Evolutionary conservation across 2,113 vertebrate species (phyloP).

Genomic region (Paratilapia polleni): DNA sequence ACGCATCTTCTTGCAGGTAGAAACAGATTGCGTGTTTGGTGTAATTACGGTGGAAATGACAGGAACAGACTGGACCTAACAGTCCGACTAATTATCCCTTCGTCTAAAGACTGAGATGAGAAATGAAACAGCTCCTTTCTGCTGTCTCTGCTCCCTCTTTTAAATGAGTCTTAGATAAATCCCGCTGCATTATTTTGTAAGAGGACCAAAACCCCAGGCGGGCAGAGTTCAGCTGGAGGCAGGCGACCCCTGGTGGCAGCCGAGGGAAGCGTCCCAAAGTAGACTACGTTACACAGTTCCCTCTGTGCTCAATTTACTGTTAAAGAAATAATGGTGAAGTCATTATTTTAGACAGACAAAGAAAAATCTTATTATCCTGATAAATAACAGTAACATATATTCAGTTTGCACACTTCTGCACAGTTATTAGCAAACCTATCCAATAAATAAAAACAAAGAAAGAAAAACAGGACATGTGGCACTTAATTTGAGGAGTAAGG

Average conservation of each 20-base stretch:
- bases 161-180: not conserved
- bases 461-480: not conserved
- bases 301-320: not conserved
- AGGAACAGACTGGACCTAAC: not conserved
- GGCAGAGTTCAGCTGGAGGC: not conserved
- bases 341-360: not conserved
- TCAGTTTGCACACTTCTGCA: not conserved
- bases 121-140: not conserved
- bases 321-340: not conserved
- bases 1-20: not conserved
- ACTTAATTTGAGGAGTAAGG: not conserved
- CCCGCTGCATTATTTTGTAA: not conserved
- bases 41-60: constrained; percentile 6
- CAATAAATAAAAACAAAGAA: not conserved
- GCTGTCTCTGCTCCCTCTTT: not conserved
- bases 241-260: constrained; percentile 62
- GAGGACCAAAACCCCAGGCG: not conserved
- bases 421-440: not conserved
- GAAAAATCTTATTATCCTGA: not conserved
- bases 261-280: rapidly evolving
- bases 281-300: not conserved
- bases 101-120: not conserved
- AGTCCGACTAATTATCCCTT: not conserved
- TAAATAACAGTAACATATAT: no score
- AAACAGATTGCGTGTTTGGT: not conserved